Evolutionary conservation across 2,113 vertebrate genomes (phyloP), one percentile per base, ranked within the genome.

Genomic region (Hemiprocne comata): DNA sequence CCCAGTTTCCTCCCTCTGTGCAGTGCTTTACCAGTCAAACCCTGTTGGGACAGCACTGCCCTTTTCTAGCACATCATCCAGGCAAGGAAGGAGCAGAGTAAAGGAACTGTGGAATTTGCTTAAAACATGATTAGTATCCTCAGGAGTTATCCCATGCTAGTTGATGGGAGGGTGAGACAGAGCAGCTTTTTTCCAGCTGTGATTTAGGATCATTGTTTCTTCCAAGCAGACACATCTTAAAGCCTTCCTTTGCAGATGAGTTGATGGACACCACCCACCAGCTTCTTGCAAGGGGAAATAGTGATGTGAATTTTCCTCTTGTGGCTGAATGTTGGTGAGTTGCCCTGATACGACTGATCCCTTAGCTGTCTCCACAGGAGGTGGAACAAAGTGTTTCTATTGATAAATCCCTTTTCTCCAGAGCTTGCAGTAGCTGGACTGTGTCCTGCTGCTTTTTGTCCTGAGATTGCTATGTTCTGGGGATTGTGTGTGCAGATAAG

Each of bases 381-480:
- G 23, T 70, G 67, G 18, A 61, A 5, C 14, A 24, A 55, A 33
- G 28, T 10, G 11, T 48, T 61, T 26, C 33, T 40, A 3, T 11
- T 34, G 64, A 31, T 69, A 72, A 88, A 85, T 69, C 17, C 20
- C 7, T 8, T 8, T 72, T 57, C 20, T 67, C 48, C 50, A 53
- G 48, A 48, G 25, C 19, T 40, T 69, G 61, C 19, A 31, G 9
- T 24, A 36, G 20, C 8, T 60, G 21, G 13, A 18, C n/a, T 73
- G 17, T 61, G 58, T 24, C 17, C 71, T 66, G 53, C 26, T 82
- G 57, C 71, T 70, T 60, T 65, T 38, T 36, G n/a, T 50, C 21
- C 54, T 0, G 0, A 33, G 33, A 19, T 11, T 17, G 20, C 31
- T 40, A 38, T 7, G 1, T 71, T 58, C 44, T 46, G 40, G 51